phyloP scores from a whole-genome alignment of 2,797 vertebrate species.

The Acanthornis magna region DNA sequence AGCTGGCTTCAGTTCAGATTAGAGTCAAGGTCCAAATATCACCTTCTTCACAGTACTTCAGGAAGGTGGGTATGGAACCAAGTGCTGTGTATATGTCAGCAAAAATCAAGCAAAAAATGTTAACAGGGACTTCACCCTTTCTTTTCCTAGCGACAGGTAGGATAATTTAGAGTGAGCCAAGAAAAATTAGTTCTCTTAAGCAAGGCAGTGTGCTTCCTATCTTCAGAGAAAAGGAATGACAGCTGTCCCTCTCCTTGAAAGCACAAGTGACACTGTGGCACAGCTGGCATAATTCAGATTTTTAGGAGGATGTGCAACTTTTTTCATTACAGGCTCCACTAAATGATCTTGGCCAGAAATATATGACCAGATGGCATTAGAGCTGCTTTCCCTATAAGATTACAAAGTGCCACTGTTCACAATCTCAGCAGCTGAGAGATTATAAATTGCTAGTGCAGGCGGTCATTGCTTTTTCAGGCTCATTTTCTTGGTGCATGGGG shows the following conservation, averaged over 20 bases:
- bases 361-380: constrained; percentile 35
- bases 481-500: not conserved
- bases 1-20: constrained; percentile 6
- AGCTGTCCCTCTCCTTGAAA: constrained; percentile 44
- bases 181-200: constrained; percentile 8
- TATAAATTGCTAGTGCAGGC: not conserved
- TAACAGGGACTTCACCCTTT: not conserved
- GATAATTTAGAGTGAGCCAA: not conserved
- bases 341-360: constrained; percentile 51
- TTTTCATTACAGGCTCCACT: constrained; percentile 30
- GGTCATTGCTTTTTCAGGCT: not conserved
- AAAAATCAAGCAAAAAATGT: not conserved
- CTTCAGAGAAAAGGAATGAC: not conserved
- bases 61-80: not conserved
- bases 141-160: not conserved
- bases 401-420: constrained; percentile 54
- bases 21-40: not conserved
- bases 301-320: constrained; percentile 16
- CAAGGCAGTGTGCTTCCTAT: not conserved
- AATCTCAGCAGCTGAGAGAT: constrained; percentile 50
- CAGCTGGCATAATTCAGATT: constrained; percentile 55
- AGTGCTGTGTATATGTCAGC: not conserved
- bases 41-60: not conserved
- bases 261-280: not conserved
- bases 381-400: constrained; percentile 56